Evolutionary conservation across 2,113 vertebrate species (phyloP).

Genomic region (Silurus meridionalis): DNA sequence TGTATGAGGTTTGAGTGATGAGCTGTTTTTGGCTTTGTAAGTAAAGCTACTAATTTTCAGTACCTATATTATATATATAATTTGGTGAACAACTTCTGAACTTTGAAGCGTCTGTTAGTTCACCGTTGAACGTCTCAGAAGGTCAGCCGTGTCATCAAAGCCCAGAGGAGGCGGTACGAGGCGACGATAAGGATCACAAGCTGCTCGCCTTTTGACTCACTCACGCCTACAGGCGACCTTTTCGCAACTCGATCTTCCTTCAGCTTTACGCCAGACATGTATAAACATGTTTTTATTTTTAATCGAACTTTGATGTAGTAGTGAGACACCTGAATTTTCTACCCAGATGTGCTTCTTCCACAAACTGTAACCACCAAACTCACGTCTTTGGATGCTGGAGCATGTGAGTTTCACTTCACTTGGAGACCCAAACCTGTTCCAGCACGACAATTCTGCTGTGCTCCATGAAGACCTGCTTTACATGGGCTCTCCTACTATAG

Average conservation of each 20-base stretch:
- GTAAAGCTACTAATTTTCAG: background rate
- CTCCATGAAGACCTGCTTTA: too few species aligned
- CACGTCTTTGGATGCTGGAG: too few species aligned
- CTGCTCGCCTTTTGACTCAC: background rate
- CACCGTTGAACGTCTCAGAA: background rate
- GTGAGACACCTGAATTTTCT: too few species aligned
- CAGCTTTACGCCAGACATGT: too few species aligned
- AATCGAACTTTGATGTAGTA: too few species aligned
- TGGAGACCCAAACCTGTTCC: too few species aligned
- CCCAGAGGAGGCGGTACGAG: background rate
- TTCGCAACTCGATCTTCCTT: background rate
- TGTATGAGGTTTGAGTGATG: background rate
- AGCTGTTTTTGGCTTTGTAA: background rate
- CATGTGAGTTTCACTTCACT: too few species aligned
- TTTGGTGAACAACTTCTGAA: background rate
- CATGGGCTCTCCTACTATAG: too few species aligned
- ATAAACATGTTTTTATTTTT: too few species aligned
- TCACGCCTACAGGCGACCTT: slow-evolving; percentile 11
- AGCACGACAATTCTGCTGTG: too few species aligned
- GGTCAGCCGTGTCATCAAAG: background rate
- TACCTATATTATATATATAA: background rate
- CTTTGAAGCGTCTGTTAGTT: background rate
- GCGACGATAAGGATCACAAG: background rate
- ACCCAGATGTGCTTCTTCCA: too few species aligned
- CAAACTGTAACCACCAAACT: too few species aligned